Conservation (phyloP, 2,888 invertebrate species). For the Argyra leucocephala region DNA sequence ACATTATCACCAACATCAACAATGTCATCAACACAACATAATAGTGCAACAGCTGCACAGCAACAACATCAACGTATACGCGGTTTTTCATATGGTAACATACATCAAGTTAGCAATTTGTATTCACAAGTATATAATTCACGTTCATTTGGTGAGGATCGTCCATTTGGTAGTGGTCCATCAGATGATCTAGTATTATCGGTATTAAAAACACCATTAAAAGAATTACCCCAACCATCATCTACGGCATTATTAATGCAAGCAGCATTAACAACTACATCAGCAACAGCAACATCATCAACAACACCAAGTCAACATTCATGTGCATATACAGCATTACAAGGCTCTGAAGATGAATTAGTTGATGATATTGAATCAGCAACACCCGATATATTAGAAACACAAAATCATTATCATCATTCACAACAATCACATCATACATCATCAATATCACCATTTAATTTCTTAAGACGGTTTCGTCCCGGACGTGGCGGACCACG, state of each 20-base stretch:
- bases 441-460: conserved; percentile 36
- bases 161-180: conserved; percentile 24
- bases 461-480: conserved; percentile 47
- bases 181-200: conserved; percentile 51
- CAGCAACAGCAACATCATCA: conserved; percentile 20
- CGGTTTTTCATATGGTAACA: conserved; percentile 33
- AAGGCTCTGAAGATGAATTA: conserved; percentile 30
- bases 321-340: conserved; percentile 27
- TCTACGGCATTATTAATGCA: conserved; percentile 15
- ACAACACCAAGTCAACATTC: conserved; percentile 22
- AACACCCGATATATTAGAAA: conserved; percentile 11
- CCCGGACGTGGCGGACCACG: conserved; percentile 38
- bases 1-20: neutral
- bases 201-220: conserved; percentile 51
- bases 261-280: conserved; percentile 8
- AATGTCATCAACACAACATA: conserved; percentile 15
- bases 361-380: conserved; percentile 33
- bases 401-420: neutral
- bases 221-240: conserved; percentile 19
- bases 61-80: conserved; percentile 22
- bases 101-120: conserved; percentile 31
- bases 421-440: conserved; percentile 8
- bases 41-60: conserved; percentile 14
- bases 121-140: conserved; percentile 26
- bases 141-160: conserved; percentile 27